Evolutionary conservation across 2,888 invertebrate species (phyloP).

Genomic region (Sarcophaga variegata): DNA sequence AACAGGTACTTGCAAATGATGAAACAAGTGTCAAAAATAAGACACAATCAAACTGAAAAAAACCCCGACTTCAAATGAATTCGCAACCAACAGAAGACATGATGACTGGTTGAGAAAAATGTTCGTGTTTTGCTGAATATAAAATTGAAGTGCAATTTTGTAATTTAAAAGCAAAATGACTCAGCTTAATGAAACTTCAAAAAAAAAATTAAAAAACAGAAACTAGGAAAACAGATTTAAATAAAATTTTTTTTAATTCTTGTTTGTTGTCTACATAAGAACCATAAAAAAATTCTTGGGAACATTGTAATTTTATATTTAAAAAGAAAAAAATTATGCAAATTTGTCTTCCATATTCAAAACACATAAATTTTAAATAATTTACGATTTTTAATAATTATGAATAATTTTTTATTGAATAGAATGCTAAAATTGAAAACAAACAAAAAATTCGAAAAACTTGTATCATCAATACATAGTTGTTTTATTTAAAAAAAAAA

Average conservation of each 20-base stretch:
- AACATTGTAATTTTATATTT: neutral
- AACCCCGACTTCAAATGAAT: conserved; percentile 25
- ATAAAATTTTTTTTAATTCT: too few relatives aligned
- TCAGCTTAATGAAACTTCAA: neutral
- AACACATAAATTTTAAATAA: neutral
- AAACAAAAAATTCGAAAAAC: neutral
- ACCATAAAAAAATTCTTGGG: too few relatives aligned
- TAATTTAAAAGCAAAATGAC: neutral
- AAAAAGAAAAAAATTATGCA: neutral
- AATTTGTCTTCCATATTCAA: neutral
- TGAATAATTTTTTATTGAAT: neutral
- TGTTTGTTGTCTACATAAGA: too few relatives aligned
- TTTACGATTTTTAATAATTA: neutral
- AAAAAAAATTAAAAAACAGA: neutral
- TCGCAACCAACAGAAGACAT: conserved; percentile 16
- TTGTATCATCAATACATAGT: neutral
- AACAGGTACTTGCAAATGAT: conserved; percentile 7
- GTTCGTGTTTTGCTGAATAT: neutral
- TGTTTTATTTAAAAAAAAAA: too few relatives aligned
- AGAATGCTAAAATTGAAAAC: neutral
- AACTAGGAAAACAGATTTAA: neutral
- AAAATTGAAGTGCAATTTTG: neutral
- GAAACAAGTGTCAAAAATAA: conserved; percentile 40
- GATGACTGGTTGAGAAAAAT: conserved; percentile 28
- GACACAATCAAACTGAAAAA: conserved; percentile 23